Percentiles rank a stretch among this genome's conserved stretches.
These are phyloP conservation scores for Psylliodes chrysocephalus DNA, from an alignment of 2,888 invertebrate genomes.

Conservation along the genomic window DNA sequence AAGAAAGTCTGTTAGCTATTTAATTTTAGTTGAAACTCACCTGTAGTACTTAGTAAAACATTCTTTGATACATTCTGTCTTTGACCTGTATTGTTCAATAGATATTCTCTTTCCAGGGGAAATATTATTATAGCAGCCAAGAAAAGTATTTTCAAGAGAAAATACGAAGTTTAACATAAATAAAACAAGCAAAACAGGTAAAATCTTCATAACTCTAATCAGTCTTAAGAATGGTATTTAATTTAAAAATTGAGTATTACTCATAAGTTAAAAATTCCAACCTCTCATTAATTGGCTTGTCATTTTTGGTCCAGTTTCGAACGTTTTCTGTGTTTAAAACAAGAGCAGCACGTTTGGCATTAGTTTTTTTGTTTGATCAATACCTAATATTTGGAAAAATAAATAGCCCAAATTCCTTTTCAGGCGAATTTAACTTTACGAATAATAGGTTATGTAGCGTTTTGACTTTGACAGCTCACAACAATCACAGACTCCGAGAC, in stretches of 20 bases:
- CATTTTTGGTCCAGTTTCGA: conserved; percentile 19
- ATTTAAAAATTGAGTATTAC: conserved; percentile 20
- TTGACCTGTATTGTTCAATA: conserved; percentile 41
- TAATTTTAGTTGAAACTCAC: conserved; percentile 40
- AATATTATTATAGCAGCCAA: conserved; percentile 54
- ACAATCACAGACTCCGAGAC: background rate
- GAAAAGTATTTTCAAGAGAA: conserved; percentile 35
- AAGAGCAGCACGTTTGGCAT: background rate
- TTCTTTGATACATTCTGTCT: conserved; percentile 47
- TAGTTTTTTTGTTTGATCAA: conserved; percentile 21
- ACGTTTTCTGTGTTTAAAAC: background rate
- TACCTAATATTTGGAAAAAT: conserved; percentile 14
- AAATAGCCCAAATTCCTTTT: no score
- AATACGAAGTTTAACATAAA: conserved; percentile 23
- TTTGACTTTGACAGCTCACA: background rate
- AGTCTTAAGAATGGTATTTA: conserved; percentile 34
- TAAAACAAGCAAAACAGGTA: conserved; percentile 28
- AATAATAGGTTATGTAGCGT: no score
- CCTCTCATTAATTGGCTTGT: conserved; percentile 14
- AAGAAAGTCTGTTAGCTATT: conserved; percentile 14
- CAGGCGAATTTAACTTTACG: no score
- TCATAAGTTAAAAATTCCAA: conserved; percentile 29
- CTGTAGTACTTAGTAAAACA: conserved; percentile 53
- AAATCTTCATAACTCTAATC: conserved; percentile 36
- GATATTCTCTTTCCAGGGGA: conserved; percentile 41